Evolutionary conservation across 2,888 invertebrate genomes (phyloP).

Genomic region (Agrochola lychnidis): DNA sequence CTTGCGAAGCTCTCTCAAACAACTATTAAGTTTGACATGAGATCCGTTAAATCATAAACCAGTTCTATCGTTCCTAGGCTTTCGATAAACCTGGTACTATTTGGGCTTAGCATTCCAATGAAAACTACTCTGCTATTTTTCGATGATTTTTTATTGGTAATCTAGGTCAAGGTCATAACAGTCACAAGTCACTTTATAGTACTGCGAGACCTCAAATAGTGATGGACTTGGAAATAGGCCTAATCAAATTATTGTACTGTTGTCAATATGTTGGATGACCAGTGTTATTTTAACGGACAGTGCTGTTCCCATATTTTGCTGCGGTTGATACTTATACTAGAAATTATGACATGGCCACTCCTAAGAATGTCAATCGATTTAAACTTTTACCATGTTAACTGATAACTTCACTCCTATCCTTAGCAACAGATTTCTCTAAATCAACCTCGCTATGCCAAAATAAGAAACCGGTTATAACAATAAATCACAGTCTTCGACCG

Average conservation of each 20-base stretch:
- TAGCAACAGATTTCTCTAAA: slow-evolving; percentile 36
- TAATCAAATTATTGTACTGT: background rate
- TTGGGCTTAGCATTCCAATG: background rate
- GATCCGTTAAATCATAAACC: slow-evolving; percentile 36
- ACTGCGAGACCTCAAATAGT: background rate
- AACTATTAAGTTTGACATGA: slow-evolving; percentile 14
- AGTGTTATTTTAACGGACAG: background rate
- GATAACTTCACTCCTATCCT: background rate
- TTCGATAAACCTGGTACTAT: slow-evolving; percentile 21
- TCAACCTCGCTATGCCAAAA: slow-evolving; percentile 20
- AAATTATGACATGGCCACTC: background rate
- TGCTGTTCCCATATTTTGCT: background rate
- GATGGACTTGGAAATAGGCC: background rate
- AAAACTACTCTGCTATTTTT: no score
- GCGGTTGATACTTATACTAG: background rate
- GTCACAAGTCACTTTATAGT: background rate
- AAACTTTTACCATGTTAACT: background rate
- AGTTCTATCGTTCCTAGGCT: slow-evolving; percentile 19
- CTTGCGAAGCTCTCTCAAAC: slow-evolving; percentile 25
- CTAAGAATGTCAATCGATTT: background rate
- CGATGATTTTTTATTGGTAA: background rate
- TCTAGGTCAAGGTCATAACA: background rate
- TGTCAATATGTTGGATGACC: background rate
- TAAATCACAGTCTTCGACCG: slow-evolving; percentile 42
- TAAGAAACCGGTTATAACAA: slow-evolving; percentile 37